Base-by-base conservation (phyloP, 2,113 vertebrate genomes). In the Triplophysa siluroides region DNA sequence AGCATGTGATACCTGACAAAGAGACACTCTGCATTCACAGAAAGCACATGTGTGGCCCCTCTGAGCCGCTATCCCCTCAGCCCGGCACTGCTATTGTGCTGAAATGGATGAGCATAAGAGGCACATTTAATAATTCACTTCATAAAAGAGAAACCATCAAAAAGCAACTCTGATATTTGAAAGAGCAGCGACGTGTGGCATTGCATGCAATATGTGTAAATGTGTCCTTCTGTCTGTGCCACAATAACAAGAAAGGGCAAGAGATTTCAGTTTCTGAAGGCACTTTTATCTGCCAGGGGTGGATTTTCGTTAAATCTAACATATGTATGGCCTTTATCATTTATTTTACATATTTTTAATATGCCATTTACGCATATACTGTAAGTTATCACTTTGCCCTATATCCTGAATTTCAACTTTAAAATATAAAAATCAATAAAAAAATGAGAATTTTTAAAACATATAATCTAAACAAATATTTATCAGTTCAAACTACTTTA, bases 81-180 rank as follows among this genome's bases (percentile, higher is more conserved):
- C 60, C 50, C 63, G 58, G 58, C 43, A 45, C 47, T 69, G 19
- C 67, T 63, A 63, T 69, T 78, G 74, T 45, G 24, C 11, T 58
- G 43, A 61, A 62, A 74, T 62, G 24, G 33, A 38, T 74, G 24
- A 10, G 33, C 23, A 41, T 11, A 19, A 43, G 19, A 63, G 23
- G 16, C 2, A 11, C 47, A 77, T 73, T 67, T 78, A 82, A 82
- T 82, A 78, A 82, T 78, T 71, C 60, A 81, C 38, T 63, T 38
- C 38, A 76, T 26, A 71, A 63, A 81, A 77, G 60, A 64, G 66
- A 78, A 82, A 83, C 79, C 65, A 75, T 88, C 87, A 83, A 86
- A 38, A 86, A 83, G 86, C 85, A 81, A 38, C 84, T 84, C 16
- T 83, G 81, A 76, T 85, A 85, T 21, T 41, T 85, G 81, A 83